phyloP scores from a whole-genome alignment of 2,797 vertebrate genomes.

The Enteromius treurensis region DNA sequence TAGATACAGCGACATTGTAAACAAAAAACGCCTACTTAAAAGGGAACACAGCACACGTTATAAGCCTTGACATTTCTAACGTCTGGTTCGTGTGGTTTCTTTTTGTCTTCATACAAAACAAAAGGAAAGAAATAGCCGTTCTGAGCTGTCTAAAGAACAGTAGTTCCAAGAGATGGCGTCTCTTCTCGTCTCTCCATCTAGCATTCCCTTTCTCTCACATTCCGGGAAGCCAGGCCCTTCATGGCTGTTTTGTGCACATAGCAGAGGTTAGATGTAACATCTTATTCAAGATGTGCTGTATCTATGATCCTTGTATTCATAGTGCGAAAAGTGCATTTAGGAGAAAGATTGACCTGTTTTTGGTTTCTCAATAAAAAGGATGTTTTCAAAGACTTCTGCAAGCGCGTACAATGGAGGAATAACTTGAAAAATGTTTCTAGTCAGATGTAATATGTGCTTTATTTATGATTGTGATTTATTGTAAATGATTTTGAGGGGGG shows the following conservation, averaged over 20 bases:
- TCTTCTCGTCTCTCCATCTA: slow-evolving; percentile 43
- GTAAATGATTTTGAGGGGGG: slow-evolving; percentile 69
- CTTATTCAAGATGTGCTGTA: slow-evolving; percentile 47
- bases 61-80: slow-evolving; percentile 36
- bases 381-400: slow-evolving; percentile 29
- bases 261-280: slow-evolving; percentile 50
- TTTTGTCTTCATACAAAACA: slow-evolving; percentile 44
- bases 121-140: slow-evolving; percentile 19
- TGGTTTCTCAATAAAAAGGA: slow-evolving; percentile 34
- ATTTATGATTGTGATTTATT: slow-evolving; percentile 73
- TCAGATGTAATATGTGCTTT: slow-evolving; percentile 65
- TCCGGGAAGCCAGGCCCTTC: slow-evolving; percentile 61
- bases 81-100: slow-evolving; percentile 36
- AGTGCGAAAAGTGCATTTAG: slow-evolving; percentile 52
- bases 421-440: slow-evolving; percentile 69
- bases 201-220: slow-evolving; percentile 56
- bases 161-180: not conserved
- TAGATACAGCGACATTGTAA: slow-evolving; percentile 9
- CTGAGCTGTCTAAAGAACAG: slow-evolving; percentile 11
- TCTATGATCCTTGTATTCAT: slow-evolving; percentile 47
- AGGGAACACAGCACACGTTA: slow-evolving; percentile 7
- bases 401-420: slow-evolving; percentile 45
- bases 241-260: slow-evolving; percentile 50
- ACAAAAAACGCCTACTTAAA: not conserved
- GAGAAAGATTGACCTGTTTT: slow-evolving; percentile 40